These are phyloP conservation scores for Hyperopisus bebe DNA, from an alignment of 2,113 vertebrate genomes.

Conservation along the genomic window DNA sequence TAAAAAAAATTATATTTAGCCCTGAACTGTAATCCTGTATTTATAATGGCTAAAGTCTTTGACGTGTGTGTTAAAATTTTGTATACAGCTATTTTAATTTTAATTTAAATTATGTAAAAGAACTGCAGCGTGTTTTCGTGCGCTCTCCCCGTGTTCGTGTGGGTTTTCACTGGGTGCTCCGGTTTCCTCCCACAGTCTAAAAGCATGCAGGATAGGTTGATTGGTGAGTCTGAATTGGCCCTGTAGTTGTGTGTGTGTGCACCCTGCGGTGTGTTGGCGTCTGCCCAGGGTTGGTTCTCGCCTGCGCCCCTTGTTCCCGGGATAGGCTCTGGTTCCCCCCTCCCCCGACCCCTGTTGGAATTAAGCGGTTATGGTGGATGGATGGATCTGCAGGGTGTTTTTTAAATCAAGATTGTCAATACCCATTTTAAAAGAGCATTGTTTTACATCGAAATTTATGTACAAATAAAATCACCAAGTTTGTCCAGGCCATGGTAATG, in stretches of 20 bases:
- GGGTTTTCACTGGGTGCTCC: too few species aligned
- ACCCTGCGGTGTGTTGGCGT: too few species aligned
- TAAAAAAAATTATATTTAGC: background rate
- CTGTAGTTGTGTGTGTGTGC: too few species aligned
- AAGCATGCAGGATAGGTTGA: too few species aligned
- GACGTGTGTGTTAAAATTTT: background rate
- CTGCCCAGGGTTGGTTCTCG: too few species aligned
- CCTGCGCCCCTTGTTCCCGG: too few species aligned
- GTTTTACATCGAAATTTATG: background rate
- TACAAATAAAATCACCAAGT: background rate
- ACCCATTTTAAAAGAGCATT: background rate
- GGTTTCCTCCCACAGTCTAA: too few species aligned
- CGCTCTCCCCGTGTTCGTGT: too few species aligned
- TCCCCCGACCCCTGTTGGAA: too few species aligned
- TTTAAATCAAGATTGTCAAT: slow-evolving; percentile 1
- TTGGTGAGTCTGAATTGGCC: too few species aligned
- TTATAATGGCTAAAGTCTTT: background rate
- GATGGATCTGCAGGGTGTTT: background rate
- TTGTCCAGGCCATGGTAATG: background rate
- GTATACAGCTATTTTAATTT: background rate
- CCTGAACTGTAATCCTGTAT: background rate
- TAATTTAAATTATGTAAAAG: background rate
- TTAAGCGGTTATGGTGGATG: too few species aligned
- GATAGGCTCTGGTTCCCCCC: too few species aligned
- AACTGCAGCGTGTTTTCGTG: background rate